Conservation (phyloP, 2,888 invertebrate species). For the Homarus gammarus region DNA sequence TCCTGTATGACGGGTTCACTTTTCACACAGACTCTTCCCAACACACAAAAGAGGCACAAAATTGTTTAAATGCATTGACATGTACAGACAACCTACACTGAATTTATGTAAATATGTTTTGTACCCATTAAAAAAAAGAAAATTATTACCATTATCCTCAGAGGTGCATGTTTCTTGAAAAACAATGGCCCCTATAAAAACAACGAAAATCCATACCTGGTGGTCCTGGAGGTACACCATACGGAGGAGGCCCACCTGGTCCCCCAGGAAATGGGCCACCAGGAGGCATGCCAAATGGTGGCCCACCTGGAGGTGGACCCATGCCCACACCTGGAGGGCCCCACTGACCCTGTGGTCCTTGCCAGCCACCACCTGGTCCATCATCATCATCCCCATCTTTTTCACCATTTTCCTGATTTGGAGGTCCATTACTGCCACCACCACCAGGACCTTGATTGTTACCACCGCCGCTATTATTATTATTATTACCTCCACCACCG, state of each 20-base stretch:
- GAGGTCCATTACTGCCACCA: constrained; percentile 27
- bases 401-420: constrained; percentile 63
- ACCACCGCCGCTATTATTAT: constrained; percentile 6
- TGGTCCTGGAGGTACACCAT: constrained; percentile 84
- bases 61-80: too few species aligned
- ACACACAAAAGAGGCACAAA: too few species aligned
- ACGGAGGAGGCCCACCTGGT: constrained; percentile 83
- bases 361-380: constrained; percentile 44
- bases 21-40: too few species aligned
- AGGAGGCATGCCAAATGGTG: constrained; percentile 77
- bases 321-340: constrained; percentile 69
- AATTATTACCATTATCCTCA: too few species aligned
- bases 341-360: constrained; percentile 67
- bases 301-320: constrained; percentile 77
- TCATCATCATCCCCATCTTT: constrained; percentile 57
- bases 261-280: constrained; percentile 77
- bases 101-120: too few species aligned
- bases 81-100: too few species aligned
- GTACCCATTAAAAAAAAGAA: too few species aligned
- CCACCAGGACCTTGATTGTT: constrained; percentile 47
- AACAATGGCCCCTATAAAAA: too few species aligned
- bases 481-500: constrained; percentile 4
- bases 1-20: too few species aligned
- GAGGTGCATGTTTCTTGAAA: too few species aligned
- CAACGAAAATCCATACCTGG: constrained; percentile 51